Evolutionary conservation across 2,113 vertebrate genomes (phyloP).

Genomic region (Equus przewalskii): DNA sequence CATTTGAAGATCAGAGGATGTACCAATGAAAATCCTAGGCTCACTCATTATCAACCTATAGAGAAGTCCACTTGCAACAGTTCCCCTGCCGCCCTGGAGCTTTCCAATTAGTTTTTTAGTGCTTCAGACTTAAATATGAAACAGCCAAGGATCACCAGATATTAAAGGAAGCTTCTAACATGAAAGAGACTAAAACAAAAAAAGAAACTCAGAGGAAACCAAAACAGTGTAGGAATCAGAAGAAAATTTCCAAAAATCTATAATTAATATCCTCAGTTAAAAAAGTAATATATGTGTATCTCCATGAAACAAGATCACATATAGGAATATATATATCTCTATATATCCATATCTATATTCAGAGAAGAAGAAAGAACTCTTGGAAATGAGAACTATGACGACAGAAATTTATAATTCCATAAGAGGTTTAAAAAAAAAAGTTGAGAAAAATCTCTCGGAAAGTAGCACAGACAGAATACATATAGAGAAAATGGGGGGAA

Average conservation of each 20-base stretch:
- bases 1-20: not conserved
- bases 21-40: not conserved
- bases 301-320: not conserved
- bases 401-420: not conserved
- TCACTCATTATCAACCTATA: not conserved
- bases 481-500: not conserved
- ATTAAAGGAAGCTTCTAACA: not conserved
- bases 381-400: not conserved
- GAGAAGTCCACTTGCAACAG: not conserved
- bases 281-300: not conserved
- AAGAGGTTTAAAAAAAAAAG: not conserved
- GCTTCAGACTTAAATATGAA: not conserved
- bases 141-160: not conserved
- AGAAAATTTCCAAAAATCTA: conserved; percentile 37
- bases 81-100: not conserved
- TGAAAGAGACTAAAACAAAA: not conserved
- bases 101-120: not conserved
- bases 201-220: conserved; percentile 2
- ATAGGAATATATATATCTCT: not conserved
- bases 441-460: not conserved
- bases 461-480: not conserved
- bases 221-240: not conserved
- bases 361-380: conserved; percentile 3
- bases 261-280: not conserved
- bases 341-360: not conserved